These are phyloP conservation scores for Hymenopus coronatus DNA, from an alignment of 2,888 invertebrate species.

Conservation along the genomic window DNA sequence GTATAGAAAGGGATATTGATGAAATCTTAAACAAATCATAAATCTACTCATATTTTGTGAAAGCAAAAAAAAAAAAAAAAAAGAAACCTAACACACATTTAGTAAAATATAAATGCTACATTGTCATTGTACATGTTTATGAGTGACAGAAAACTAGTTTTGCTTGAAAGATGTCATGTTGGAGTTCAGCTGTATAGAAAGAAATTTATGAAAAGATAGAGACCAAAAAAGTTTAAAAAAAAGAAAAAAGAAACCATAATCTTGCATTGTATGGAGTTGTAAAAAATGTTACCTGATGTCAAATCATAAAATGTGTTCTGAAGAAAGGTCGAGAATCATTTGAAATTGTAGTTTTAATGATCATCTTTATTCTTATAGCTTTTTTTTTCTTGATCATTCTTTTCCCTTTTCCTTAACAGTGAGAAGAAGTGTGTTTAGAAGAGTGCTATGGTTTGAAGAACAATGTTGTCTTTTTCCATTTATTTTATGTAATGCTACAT, in stretches of 20 bases:
- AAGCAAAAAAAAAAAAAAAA: background rate
- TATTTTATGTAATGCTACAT: too few relatives aligned
- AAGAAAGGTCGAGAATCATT: conserved; percentile 9
- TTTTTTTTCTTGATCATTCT: background rate
- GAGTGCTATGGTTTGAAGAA: too few relatives aligned
- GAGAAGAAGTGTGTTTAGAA: background rate
- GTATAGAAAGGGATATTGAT: conserved; percentile 4
- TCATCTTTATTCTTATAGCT: background rate
- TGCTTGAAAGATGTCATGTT: conserved; percentile 23
- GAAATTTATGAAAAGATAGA: background rate
- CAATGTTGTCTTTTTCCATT: too few relatives aligned
- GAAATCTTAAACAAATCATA: background rate
- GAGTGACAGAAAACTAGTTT: conserved; percentile 7
- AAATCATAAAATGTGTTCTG: conserved; percentile 26
- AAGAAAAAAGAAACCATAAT: conserved; percentile 5
- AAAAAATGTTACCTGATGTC: conserved; percentile 29
- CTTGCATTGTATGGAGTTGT: conserved; percentile 26
- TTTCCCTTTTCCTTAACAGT: background rate
- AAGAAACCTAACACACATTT: conserved; percentile 1
- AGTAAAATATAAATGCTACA: conserved; percentile 8
- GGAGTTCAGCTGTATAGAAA: conserved; percentile 15
- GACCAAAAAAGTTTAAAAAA: conserved; percentile 3
- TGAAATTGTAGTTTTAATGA: background rate
- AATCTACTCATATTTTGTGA: conserved; percentile 22
- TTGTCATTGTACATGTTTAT: conserved; percentile 26